phyloP scores from a whole-genome alignment of 2,113 vertebrate species.

The Varanus komodoensis region DNA sequence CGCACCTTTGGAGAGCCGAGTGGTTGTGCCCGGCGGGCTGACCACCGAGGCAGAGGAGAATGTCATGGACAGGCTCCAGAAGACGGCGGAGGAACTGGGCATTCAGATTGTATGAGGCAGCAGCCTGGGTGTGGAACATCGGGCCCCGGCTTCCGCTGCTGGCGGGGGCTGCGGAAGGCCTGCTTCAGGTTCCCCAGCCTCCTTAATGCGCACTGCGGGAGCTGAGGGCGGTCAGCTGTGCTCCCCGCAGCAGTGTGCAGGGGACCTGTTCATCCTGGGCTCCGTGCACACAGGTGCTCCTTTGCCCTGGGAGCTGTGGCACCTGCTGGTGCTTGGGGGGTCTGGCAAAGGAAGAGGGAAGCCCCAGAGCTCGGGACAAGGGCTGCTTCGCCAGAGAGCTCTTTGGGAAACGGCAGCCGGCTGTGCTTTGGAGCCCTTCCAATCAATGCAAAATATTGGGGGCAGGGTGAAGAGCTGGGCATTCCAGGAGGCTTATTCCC shows the following conservation, averaged over 20 bases:
- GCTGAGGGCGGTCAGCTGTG: background rate
- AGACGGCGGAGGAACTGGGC: conserved; percentile 79
- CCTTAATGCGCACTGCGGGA: background rate
- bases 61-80: conserved; percentile 80
- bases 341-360: background rate
- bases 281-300: background rate
- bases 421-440: background rate
- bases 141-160: background rate
- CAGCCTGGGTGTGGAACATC: background rate
- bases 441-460: background rate
- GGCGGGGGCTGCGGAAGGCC: background rate
- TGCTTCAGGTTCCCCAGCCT: no score
- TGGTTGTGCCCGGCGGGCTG: fast-evolving
- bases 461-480: background rate
- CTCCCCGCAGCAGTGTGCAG: background rate
- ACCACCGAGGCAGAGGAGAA: conserved; percentile 65
- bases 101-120: conserved; percentile 77
- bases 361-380: no score
- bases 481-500: no score
- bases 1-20: conserved; percentile 54
- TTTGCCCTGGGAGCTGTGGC: background rate
- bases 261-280: background rate
- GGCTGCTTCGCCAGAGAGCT: background rate
- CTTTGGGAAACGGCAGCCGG: no score
- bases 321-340: background rate